phyloP scores from a whole-genome alignment of 2,888 invertebrate genomes.

The Apotomis capreana region DNA sequence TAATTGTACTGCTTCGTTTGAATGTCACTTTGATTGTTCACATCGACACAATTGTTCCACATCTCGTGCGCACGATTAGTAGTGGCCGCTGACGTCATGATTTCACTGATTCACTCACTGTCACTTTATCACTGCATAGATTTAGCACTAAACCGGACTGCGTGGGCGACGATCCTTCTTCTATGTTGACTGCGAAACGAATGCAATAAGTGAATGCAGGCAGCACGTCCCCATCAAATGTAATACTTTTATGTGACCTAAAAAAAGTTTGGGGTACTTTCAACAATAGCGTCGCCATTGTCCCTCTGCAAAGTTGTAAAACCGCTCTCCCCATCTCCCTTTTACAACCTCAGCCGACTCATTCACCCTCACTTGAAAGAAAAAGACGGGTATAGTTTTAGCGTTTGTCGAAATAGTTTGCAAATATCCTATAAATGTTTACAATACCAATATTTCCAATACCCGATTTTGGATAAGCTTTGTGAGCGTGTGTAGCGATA shows the following conservation, averaged over 20 bases:
- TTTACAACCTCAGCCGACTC: constrained; percentile 49
- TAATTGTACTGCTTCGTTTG: constrained; percentile 62
- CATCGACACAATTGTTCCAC: constrained; percentile 71
- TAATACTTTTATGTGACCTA: constrained; percentile 83
- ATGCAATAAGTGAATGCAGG: constrained; percentile 75
- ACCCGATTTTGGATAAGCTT: constrained; percentile 50
- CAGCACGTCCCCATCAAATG: constrained; percentile 80
- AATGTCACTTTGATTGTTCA: constrained; percentile 63
- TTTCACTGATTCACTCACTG: constrained; percentile 51
- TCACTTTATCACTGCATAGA: constrained; percentile 53
- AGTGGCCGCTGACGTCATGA: constrained; percentile 70
- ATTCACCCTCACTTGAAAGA: constrained; percentile 52
- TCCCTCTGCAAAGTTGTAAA: constrained; percentile 78
- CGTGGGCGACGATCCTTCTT: constrained; percentile 74
- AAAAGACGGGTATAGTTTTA: constrained; percentile 59
- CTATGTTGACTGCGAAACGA: constrained; percentile 77
- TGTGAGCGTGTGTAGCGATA: constrained; percentile 61
- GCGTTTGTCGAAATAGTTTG: constrained; percentile 70
- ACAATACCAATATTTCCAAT: constrained; percentile 81
- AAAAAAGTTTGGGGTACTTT: constrained; percentile 82
- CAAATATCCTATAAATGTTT: constrained; percentile 80
- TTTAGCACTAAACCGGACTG: constrained; percentile 61
- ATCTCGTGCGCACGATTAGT: constrained; percentile 73
- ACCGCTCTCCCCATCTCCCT: constrained; percentile 65
- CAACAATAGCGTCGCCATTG: constrained; percentile 81